A percentile compares a stretch with the other conserved stretches of the same genome.
These are phyloP conservation scores for Palythoa caribaeorum DNA, from an alignment of 92 coral and sea anemone species.

Conservation along the genomic window DNA sequence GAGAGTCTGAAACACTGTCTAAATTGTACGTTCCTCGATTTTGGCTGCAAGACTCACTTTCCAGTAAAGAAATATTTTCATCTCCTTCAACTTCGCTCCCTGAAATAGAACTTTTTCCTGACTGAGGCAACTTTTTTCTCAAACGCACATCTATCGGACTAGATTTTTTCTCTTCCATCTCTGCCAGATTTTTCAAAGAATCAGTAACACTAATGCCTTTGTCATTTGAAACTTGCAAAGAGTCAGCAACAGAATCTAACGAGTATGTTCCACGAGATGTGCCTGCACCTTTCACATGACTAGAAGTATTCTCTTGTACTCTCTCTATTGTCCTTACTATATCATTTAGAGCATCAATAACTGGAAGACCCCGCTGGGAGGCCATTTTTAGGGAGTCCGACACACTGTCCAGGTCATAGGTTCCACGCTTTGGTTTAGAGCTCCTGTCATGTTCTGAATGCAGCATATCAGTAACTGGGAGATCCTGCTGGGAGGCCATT, in stretches of 20 bases:
- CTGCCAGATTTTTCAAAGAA: slow-evolving; percentile 64
- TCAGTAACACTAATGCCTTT: slow-evolving; percentile 72
- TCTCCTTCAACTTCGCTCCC: background rate
- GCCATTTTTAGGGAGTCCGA: slow-evolving; percentile 68
- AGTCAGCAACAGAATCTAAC: slow-evolving; percentile 76
- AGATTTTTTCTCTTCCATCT: background rate
- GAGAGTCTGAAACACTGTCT: slow-evolving; percentile 57
- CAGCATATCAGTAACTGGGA: slow-evolving; percentile 46
- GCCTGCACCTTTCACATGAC: background rate
- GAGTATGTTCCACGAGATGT: slow-evolving; percentile 79
- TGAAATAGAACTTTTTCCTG: background rate
- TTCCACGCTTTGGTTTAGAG: slow-evolving; percentile 65
- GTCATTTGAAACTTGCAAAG: slow-evolving; percentile 60
- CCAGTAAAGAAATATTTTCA: background rate
- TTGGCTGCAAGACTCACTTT: background rate
- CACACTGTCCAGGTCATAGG: slow-evolving; percentile 76
- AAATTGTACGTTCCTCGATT: slow-evolving; percentile 21
- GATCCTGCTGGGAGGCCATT: slow-evolving; percentile 54
- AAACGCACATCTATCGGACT: background rate
- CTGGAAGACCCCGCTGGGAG: slow-evolving; percentile 59
- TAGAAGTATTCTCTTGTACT: background rate
- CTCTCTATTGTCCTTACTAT: slow-evolving; percentile 60
- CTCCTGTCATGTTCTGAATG: background rate
- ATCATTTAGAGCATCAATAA: slow-evolving; percentile 63
- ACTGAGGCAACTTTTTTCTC: background rate